These are phyloP conservation scores for Latrodectus elegans DNA, from an alignment of 2,888 invertebrate genomes.

Conservation along the genomic window DNA sequence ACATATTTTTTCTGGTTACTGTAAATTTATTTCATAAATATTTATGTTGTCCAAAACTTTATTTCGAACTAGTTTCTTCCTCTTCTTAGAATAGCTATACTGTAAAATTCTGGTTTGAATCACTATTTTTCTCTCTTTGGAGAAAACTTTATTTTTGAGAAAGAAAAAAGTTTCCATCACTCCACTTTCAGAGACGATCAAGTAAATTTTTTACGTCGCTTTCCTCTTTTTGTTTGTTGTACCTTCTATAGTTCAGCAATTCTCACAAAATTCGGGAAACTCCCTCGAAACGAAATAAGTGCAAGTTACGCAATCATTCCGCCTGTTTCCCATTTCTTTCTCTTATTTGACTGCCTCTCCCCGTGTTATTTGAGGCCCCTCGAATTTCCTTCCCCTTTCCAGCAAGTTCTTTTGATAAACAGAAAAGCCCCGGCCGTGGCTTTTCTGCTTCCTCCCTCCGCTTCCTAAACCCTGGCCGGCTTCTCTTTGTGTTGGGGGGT, in stretches of 20 bases:
- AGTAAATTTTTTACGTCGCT: slow-evolving; percentile 65
- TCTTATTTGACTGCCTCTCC: slow-evolving; percentile 57
- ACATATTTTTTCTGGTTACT: too few species aligned
- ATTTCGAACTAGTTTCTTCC: too few species aligned
- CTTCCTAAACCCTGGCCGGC: slow-evolving; percentile 45
- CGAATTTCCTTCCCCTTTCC: slow-evolving; percentile 23
- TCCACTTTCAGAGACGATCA: slow-evolving; percentile 42
- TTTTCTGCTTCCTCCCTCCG: slow-evolving; percentile 46
- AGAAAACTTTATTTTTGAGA: slow-evolving; percentile 35
- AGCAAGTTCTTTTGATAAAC: slow-evolving; percentile 66
- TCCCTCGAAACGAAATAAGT: slow-evolving; percentile 64
- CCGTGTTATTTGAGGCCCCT: slow-evolving; percentile 39
- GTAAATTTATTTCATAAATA: too few species aligned
- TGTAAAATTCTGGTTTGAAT: slow-evolving; percentile 61
- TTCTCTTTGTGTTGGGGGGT: slow-evolving; percentile 64
- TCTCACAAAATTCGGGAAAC: slow-evolving; percentile 69
- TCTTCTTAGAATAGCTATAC: slow-evolving; percentile 23
- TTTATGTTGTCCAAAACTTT: too few species aligned
- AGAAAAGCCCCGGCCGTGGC: slow-evolving; percentile 53
- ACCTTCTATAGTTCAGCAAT: slow-evolving; percentile 45
- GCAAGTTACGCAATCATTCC: slow-evolving; percentile 68
- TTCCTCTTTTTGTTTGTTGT: slow-evolving; percentile 24
- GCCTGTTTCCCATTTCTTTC: slow-evolving; percentile 64
- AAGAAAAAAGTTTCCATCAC: slow-evolving; percentile 37
- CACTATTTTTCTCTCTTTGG: slow-evolving; percentile 28